Evolutionary conservation across 2,888 invertebrate species (phyloP).

Genomic region (Strigamia crassipes): DNA sequence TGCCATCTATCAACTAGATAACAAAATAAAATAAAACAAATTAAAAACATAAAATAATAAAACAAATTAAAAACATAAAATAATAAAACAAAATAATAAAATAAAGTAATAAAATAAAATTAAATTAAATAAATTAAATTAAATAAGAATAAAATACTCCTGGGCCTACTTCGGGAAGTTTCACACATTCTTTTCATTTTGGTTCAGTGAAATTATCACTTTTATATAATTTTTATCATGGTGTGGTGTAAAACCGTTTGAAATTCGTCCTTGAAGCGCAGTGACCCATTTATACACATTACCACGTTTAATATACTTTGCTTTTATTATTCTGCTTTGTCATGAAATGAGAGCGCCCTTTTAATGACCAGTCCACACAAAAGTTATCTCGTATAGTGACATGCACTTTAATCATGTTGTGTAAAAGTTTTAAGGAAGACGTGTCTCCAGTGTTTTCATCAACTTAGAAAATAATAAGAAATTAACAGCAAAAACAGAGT

Average conservation of each 20-base stretch:
- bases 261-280: not conserved
- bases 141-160: too few relatives aligned
- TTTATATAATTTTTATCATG: too few relatives aligned
- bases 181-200: too few relatives aligned
- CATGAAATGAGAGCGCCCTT: not conserved
- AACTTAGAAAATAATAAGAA: not conserved
- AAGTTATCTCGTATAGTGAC: not conserved
- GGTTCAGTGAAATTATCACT: too few relatives aligned
- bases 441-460: not conserved
- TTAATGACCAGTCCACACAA: conserved; percentile 7
- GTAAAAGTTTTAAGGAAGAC: not conserved
- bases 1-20: too few relatives aligned
- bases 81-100: too few relatives aligned
- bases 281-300: not conserved
- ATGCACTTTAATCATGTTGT: not conserved
- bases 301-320: conserved; percentile 10
- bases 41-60: too few relatives aligned
- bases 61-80: too few relatives aligned
- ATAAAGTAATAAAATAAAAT: too few relatives aligned
- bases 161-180: too few relatives aligned
- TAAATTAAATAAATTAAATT: too few relatives aligned
- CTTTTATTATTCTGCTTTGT: conserved; percentile 8
- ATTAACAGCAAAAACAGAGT: not conserved
- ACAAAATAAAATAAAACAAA: too few relatives aligned
- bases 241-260: not conserved